Percentiles rank a stretch among this genome's conserved stretches.
These are phyloP conservation scores for Drosophila mettleri DNA, from an alignment of 2,888 invertebrate genomes.

Conservation along the genomic window DNA sequence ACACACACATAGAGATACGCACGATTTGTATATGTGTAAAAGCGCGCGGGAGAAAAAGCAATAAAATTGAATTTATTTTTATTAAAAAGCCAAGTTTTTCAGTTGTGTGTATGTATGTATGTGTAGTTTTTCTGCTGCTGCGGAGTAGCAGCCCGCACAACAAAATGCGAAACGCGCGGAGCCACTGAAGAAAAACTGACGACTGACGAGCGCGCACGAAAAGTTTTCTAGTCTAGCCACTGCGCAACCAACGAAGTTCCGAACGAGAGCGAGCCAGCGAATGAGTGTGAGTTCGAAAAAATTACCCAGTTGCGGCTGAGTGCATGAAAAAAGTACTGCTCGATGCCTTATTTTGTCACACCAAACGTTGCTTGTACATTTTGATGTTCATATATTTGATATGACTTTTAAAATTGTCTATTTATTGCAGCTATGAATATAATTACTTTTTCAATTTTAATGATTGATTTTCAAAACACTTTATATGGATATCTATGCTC, in stretches of 20 bases:
- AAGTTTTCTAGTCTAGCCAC: constrained; percentile 61
- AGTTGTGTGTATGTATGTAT: constrained; percentile 69
- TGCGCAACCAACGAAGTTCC: constrained; percentile 61
- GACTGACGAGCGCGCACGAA: constrained; percentile 71
- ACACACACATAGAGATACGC: constrained; percentile 58
- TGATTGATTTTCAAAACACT: background rate
- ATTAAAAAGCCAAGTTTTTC: constrained; percentile 68
- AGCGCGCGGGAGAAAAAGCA: constrained; percentile 76
- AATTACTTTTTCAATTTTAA: background rate
- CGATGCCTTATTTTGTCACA: constrained; percentile 10
- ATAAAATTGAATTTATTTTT: constrained; percentile 80
- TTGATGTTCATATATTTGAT: background rate
- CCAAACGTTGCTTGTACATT: background rate
- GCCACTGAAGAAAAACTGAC: constrained; percentile 80
- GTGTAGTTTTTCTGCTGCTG: constrained; percentile 74
- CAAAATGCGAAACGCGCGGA: constrained; percentile 81
- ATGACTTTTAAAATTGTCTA: background rate
- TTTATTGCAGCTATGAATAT: background rate
- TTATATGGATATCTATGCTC: background rate
- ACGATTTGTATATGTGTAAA: constrained; percentile 63
- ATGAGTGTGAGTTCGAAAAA: constrained; percentile 65
- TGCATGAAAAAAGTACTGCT: constrained; percentile 25
- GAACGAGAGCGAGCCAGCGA: constrained; percentile 44
- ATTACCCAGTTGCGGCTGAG: constrained; percentile 34
- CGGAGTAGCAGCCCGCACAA: constrained; percentile 78